Conservation (phyloP, 2,113 vertebrate genomes). For the Rhizomys pruinosus region DNA sequence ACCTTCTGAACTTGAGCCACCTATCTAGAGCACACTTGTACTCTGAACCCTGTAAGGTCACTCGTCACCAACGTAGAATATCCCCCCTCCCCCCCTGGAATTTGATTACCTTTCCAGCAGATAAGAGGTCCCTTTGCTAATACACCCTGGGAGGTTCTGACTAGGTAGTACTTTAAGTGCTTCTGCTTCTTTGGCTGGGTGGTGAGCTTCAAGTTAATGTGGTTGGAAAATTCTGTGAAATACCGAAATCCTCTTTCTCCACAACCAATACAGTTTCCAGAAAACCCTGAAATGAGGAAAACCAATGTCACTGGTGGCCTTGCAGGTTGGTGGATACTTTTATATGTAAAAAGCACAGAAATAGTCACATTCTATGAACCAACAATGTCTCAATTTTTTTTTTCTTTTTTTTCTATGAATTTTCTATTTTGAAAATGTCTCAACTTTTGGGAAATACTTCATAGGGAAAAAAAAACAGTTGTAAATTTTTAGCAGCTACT, state of each 20-base stretch:
- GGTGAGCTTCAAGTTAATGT: slow-evolving; percentile 99
- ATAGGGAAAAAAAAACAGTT: not conserved
- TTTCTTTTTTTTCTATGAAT: too few species aligned
- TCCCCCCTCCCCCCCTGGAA: not conserved
- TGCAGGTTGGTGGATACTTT: not conserved
- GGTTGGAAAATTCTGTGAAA: slow-evolving; percentile 99
- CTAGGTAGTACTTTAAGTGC: slow-evolving; percentile 99
- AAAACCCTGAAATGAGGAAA: slow-evolving; percentile 91
- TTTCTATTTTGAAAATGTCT: too few species aligned
- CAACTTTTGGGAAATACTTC: slow-evolving; percentile 40
- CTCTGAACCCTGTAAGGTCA: not conserved
- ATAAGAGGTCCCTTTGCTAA: slow-evolving; percentile 97
- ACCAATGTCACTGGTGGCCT: slow-evolving; percentile 47
- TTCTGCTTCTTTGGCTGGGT: slow-evolving; percentile 99
- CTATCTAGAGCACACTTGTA: slow-evolving; percentile 33
- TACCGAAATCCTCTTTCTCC: slow-evolving; percentile 99
- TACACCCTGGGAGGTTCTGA: slow-evolving; percentile 96
- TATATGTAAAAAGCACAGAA: slow-evolving; percentile 21
- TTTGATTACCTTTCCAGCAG: slow-evolving; percentile 96
- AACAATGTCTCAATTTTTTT: not conserved
- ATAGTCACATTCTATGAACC: slow-evolving; percentile 8
- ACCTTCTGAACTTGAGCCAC: slow-evolving; percentile 46
- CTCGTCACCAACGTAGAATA: not conserved
- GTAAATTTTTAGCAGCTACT: not conserved
- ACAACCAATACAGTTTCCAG: slow-evolving; percentile 98